These are phyloP conservation scores for Zingel zingel DNA, from an alignment of 2,113 vertebrate species.

Conservation along the genomic window DNA sequence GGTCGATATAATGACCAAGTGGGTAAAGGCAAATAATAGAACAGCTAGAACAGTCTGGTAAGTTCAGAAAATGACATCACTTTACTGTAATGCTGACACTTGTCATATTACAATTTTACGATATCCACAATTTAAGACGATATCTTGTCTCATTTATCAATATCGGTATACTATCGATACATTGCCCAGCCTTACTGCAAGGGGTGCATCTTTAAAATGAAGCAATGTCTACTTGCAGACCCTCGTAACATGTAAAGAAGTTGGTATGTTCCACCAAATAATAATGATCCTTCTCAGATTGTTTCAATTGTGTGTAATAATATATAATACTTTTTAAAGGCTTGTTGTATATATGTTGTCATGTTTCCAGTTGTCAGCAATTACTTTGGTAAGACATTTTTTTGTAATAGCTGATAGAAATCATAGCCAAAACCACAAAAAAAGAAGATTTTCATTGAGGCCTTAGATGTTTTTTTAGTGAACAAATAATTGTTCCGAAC, in stretches of 20 bases:
- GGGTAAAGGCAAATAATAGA: no score
- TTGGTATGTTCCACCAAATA: background rate
- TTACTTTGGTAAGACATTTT: background rate
- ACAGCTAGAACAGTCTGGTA: no score
- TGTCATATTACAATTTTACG: no score
- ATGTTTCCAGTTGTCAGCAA: background rate
- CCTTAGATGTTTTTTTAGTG: slow-evolving; percentile 3
- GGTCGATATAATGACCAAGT: no score
- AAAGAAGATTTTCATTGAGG: background rate
- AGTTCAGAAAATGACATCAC: no score
- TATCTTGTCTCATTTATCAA: no score
- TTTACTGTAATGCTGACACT: no score
- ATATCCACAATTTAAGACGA: no score
- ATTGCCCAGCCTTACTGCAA: no score
- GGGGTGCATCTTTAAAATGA: no score
- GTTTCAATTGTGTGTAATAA: background rate
- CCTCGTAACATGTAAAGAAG: background rate
- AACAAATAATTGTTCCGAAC: slow-evolving; percentile 10
- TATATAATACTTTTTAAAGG: background rate
- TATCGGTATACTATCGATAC: no score
- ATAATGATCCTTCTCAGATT: background rate
- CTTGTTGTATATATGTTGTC: background rate
- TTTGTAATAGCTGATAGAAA: background rate
- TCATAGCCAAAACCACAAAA: background rate
- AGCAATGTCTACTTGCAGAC: background rate